Evolutionary conservation across 2,888 invertebrate species (phyloP), one percentile per base, ranked within the genome.

Genomic region (Himalopsyche anomala): DNA sequence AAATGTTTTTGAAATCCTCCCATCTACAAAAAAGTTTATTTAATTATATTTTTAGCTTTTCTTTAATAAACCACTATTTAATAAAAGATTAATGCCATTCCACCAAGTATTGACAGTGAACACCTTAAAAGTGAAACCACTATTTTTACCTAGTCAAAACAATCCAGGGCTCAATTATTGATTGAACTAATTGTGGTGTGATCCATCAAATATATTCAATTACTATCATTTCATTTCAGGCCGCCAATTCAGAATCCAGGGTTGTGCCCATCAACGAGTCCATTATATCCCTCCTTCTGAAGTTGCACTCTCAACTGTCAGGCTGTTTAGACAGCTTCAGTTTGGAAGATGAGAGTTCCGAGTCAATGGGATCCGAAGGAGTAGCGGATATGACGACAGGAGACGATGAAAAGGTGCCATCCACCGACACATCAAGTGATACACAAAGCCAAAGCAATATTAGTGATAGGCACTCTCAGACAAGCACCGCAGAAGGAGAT

Each of bases 301-400:
- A 97, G 91, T 93, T 98, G 17, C 98, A 99, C 91, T 97, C 97
- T 3, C 98, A 98, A 90, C 93, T 99, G 69, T 96, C 97, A 0
- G 97, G 97, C 0, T 92, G 95, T 15, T 94, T 97, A 11, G 97
- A 98, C 90, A 97, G 97, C 88, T 99, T 96, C 90, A 94, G 94
- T 28, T 89, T 94, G 28, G 94, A 94, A 82, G 95, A 95, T 87
- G 89, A 89, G 69, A 90, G 74, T 55, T 51, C 79, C 38, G 28
- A 36, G 28, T 45, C 45, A 38, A 38, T 69, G 45, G 84, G 54
- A n/a, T 17, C 42, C 11, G 84, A 36, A 3, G 15, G 15, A 17
- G 15, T n/a, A 51, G 74, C 55, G 45, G 82, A 19, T 19, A 84
- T 84, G 85, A 80, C 62, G 19, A 80, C 56, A 51, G 56, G 79